phyloP scores from a whole-genome alignment of 1,140 invertebrate species.

The Zaprionus vittiger region DNA sequence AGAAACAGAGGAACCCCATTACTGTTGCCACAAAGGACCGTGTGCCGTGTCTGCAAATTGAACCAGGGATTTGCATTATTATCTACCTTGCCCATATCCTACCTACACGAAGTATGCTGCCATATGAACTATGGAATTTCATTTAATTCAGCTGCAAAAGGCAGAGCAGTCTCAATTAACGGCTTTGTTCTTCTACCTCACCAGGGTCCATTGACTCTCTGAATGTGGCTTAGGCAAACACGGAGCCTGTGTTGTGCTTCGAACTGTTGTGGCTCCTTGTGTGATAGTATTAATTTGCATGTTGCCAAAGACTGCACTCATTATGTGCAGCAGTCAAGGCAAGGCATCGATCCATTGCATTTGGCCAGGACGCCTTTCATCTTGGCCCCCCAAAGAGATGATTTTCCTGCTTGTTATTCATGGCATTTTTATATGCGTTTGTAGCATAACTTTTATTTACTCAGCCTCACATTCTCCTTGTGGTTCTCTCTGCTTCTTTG shows the following conservation, averaged over 20 bases:
- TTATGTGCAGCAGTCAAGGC: conserved; percentile 37
- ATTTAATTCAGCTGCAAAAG: conserved; percentile 18
- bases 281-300: conserved; percentile 64
- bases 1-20: not conserved
- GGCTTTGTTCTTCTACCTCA: conserved; percentile 20
- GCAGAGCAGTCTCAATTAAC: conserved; percentile 19
- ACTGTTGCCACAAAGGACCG: not conserved
- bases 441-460: conserved; percentile 70
- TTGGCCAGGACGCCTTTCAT: conserved; percentile 1
- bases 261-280: conserved; percentile 9
- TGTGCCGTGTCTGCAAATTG: conserved; percentile 1
- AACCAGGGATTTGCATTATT: conserved; percentile 2
- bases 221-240: conserved; percentile 12
- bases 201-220: not conserved
- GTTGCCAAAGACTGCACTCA: conserved; percentile 44
- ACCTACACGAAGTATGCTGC: not conserved
- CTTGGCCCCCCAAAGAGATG: conserved; percentile 22
- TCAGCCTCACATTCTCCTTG: not conserved
- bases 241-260: not conserved
- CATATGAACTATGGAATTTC: conserved; percentile 17
- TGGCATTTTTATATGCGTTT: conserved; percentile 71
- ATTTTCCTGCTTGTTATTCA: conserved; percentile 64
- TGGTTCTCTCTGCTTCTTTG: conserved; percentile 7
- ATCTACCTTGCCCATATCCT: not conserved
- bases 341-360: conserved; percentile 15